Percentiles rank a stretch among this genome's conserved stretches.
phyloP scores from a whole-genome alignment of 2,113 vertebrate genomes.

The Crypturellus undulatus region DNA sequence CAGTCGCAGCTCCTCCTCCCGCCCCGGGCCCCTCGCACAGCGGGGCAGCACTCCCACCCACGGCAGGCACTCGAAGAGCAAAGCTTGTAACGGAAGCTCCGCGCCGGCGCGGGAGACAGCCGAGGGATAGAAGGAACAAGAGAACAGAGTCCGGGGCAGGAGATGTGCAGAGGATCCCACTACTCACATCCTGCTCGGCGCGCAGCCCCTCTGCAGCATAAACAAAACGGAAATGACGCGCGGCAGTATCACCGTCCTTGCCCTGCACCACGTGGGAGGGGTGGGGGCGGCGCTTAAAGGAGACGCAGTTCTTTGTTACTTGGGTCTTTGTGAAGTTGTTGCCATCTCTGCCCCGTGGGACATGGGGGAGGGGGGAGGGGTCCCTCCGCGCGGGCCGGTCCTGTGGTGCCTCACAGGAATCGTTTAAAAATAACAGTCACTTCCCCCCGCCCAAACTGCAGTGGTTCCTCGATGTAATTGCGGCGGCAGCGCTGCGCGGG shows the following conservation, averaged over 20 bases:
- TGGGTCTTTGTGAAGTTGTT: accelerated
- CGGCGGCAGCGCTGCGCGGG: accelerated
- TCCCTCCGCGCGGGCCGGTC: too few relatives aligned
- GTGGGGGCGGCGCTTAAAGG: not conserved
- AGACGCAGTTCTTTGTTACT: accelerated
- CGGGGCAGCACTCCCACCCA: not conserved
- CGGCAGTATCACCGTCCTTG: accelerated
- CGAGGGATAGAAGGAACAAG: not conserved
- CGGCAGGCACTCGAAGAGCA: not conserved
- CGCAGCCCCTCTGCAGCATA: not conserved
- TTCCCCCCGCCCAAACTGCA: accelerated
- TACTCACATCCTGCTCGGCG: slow-evolving; percentile 4
- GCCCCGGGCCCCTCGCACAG: not conserved
- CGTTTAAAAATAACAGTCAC: not conserved
- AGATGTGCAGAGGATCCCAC: not conserved
- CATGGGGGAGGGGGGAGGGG: too few relatives aligned
- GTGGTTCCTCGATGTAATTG: not conserved
- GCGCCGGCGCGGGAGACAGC: accelerated
- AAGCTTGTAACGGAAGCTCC: too few relatives aligned
- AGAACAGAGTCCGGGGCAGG: not conserved
- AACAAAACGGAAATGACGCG: slow-evolving; percentile 27
- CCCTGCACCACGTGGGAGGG: not conserved
- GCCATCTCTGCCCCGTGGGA: too few relatives aligned
- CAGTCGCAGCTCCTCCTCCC: not conserved
- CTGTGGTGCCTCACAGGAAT: accelerated